Conservation (phyloP, 2,888 invertebrate species). For the Noctua janthe region DNA sequence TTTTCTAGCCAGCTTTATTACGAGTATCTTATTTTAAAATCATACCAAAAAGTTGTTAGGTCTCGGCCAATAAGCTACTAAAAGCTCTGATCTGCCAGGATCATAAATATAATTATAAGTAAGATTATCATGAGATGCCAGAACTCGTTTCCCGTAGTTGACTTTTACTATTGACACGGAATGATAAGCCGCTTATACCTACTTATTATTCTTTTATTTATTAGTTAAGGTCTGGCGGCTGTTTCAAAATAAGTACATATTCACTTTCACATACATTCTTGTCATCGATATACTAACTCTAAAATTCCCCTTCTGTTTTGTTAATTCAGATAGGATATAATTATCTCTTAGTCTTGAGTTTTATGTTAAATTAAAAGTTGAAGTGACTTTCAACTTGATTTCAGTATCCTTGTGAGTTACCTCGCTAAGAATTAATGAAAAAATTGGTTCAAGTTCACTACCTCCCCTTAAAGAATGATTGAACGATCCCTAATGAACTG, state of each 20-base stretch:
- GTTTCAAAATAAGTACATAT: slow-evolving; percentile 27
- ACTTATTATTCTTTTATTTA: slow-evolving; percentile 19
- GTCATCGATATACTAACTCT: background rate
- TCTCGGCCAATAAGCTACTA: background rate
- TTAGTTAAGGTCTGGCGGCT: slow-evolving; percentile 17
- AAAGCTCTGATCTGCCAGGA: slow-evolving; percentile 3
- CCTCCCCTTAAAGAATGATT: slow-evolving; percentile 82
- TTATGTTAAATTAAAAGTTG: slow-evolving; percentile 18
- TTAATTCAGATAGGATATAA: background rate
- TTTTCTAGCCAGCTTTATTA: too few relatives aligned
- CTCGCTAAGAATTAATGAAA: slow-evolving; percentile 48
- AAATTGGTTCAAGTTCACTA: slow-evolving; percentile 55
- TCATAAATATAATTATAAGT: slow-evolving; percentile 40
- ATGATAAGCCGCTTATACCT: slow-evolving; percentile 42
- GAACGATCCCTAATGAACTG: slow-evolving; percentile 85
- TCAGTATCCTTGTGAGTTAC: slow-evolving; percentile 24
- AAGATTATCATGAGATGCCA: slow-evolving; percentile 2
- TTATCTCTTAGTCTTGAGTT: background rate
- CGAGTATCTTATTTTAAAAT: too few relatives aligned
- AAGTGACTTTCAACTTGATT: slow-evolving; percentile 37
- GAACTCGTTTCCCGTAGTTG: slow-evolving; percentile 45
- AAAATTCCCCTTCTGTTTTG: background rate
- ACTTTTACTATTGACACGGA: slow-evolving; percentile 45
- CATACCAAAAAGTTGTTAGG: background rate
- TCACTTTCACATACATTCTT: background rate